These are phyloP conservation scores for Lepidotrigona ventralis DNA, from an alignment of 1,140 invertebrate genomes.

Conservation along the genomic window DNA sequence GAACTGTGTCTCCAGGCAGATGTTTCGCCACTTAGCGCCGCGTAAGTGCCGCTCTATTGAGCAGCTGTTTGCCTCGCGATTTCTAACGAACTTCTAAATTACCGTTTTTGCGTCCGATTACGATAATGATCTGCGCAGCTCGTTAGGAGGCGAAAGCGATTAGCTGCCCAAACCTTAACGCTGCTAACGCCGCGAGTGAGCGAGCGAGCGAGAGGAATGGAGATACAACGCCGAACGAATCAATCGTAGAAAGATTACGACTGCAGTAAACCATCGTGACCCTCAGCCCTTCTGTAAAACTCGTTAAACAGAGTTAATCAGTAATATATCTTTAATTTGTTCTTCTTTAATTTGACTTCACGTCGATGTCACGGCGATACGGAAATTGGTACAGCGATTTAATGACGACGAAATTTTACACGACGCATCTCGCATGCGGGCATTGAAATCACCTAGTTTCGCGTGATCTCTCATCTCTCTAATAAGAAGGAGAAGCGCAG, in stretches of 20 bases:
- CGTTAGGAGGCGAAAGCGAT: constrained; percentile 25
- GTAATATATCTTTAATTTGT: neutral
- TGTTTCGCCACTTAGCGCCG: constrained; percentile 12
- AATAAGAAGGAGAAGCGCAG: neutral
- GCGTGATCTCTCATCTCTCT: neutral
- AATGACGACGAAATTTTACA: neutral
- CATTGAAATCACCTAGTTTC: constrained; percentile 8
- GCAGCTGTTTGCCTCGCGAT: constrained; percentile 32
- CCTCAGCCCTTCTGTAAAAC: neutral
- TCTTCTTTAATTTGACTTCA: too few relatives aligned
- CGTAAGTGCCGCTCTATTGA: neutral
- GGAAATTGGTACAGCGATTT: neutral
- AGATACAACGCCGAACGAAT: neutral
- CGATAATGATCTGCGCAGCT: constrained; percentile 28
- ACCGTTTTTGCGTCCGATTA: constrained; percentile 26
- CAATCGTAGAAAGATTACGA: neutral
- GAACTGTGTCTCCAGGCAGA: constrained; percentile 20
- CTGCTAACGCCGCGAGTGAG: constrained; percentile 18
- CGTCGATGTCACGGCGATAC: neutral
- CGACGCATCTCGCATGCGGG: neutral
- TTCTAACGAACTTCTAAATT: constrained; percentile 50
- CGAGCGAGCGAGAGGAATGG: neutral
- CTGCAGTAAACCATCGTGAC: neutral
- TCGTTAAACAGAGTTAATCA: neutral
- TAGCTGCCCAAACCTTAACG: neutral